Base-by-base conservation (phyloP, 2,888 invertebrate species). In the Neoitamus cyanurus region DNA sequence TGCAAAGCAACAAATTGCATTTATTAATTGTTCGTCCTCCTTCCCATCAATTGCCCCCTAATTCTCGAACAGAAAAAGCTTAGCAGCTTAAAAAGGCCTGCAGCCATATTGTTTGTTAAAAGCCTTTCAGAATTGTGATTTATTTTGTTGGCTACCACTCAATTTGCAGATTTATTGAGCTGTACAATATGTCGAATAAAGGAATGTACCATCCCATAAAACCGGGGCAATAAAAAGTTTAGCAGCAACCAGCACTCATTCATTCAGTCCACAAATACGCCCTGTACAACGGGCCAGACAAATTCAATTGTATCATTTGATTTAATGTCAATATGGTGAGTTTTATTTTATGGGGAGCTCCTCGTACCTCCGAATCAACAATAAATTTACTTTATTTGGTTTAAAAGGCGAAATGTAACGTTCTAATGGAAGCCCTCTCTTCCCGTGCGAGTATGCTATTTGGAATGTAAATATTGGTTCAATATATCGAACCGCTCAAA, bases 261-360 rank as follows among this genome's bases (percentile, higher is more conserved):
- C 58, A 58, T 20, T 5, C 9, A 58, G 58, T 58, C 58, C 58
- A 20, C 58, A 58, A 58, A 58, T 58, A 58, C 25, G 7, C 58
- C 58, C 15, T 58, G 15, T 58, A 58, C 20, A 6, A 25, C 15
- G 7, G 15, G 15, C 25, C 25, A 25, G 5, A 58, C 58, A 58
- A 58, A 58, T 58, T 58, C 58, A 58, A 58, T 58, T 58, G 58
- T 58, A 58, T 58, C 58, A 58, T 58, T 58, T 58, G 58, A 58
- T 58, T 58, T 25, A 58, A 58, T 58, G 58, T 58, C 58, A 58
- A 58, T 58, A 58, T 58, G 42, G 42, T 20, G 58, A 58, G 58
- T 58, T 58, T 58, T 58, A 58, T 58, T 58, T 58, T 58, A 58
- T 58, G 25, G 58, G 20, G 20, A 15, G 9, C 58, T 58, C 58